Evolutionary conservation across 2,113 vertebrate species (phyloP).

Genomic region (Saguinus imperator): DNA sequence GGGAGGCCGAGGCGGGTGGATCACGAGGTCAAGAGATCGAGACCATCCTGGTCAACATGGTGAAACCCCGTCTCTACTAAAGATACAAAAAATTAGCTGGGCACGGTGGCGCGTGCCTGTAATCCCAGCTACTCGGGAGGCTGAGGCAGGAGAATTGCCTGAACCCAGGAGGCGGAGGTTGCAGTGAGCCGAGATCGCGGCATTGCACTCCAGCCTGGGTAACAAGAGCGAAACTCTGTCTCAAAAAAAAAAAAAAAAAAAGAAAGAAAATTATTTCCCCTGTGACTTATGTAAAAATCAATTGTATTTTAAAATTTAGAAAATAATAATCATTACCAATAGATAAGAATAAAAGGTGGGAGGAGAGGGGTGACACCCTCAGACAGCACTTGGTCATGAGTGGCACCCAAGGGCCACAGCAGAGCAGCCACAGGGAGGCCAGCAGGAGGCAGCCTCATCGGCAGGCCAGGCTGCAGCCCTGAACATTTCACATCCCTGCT

Average conservation of each 20-base stretch:
- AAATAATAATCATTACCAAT: not conserved
- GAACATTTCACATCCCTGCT: not conserved
- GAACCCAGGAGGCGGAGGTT: too few relatives aligned
- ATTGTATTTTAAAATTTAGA: not conserved
- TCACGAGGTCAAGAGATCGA: too few relatives aligned
- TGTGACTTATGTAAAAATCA: not conserved
- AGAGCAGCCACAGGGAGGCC: fast-evolving
- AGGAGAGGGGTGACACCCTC: not conserved
- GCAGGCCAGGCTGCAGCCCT: not conserved
- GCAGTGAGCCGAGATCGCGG: too few relatives aligned
- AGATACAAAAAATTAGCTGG: too few relatives aligned
- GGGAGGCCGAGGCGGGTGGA: too few relatives aligned
- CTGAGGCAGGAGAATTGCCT: too few relatives aligned
- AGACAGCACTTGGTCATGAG: not conserved
- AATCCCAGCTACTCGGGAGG: too few relatives aligned
- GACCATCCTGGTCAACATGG: too few relatives aligned
- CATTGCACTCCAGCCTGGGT: too few relatives aligned
- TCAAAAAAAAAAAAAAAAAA: not conserved
- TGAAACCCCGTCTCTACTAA: too few relatives aligned
- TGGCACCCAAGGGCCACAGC: not conserved
- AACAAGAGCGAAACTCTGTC: too few relatives aligned
- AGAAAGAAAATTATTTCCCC: not conserved
- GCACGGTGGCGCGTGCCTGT: too few relatives aligned
- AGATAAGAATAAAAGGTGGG: not conserved
- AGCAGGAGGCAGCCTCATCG: fast-evolving